These are phyloP conservation scores for Argyrosomus japonicus DNA, from an alignment of 2,113 vertebrate genomes.

Conservation along the genomic window DNA sequence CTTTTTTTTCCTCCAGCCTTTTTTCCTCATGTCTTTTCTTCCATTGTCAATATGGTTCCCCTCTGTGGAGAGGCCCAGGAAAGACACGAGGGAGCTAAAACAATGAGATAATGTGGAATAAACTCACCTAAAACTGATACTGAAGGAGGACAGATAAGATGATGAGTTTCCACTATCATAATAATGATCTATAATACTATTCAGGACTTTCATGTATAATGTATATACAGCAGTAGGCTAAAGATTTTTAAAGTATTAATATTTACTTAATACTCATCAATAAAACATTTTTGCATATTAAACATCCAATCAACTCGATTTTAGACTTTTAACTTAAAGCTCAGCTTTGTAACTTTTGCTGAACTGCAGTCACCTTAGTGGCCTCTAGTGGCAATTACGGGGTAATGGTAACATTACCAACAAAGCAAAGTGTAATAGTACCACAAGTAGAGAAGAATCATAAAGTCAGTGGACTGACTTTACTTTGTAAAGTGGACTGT, in stretches of 20 bases:
- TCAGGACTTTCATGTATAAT: background rate
- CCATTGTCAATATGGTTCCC: slow-evolving; percentile 30
- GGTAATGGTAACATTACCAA: background rate
- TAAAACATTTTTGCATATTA: background rate
- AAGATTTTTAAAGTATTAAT: no score
- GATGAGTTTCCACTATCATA: background rate
- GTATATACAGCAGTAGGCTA: background rate
- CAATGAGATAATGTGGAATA: slow-evolving; percentile 2
- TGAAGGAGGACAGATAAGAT: background rate
- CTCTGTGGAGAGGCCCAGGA: slow-evolving; percentile 17
- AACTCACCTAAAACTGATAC: background rate
- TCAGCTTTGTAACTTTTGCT: background rate
- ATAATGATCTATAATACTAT: background rate
- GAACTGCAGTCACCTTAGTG: background rate
- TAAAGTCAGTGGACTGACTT: background rate
- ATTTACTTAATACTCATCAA: background rate
- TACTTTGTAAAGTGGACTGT: no score
- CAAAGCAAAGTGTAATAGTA: background rate
- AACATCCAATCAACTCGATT: background rate
- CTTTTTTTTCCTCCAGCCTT: background rate
- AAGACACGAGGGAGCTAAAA: slow-evolving; percentile 12
- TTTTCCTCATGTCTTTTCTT: slow-evolving; percentile 15
- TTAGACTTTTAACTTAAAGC: background rate
- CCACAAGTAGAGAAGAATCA: background rate
- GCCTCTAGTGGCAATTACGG: slow-evolving; percentile 1